Conservation (phyloP, 2,888 invertebrate species). For the Ferrisia virgata region DNA sequence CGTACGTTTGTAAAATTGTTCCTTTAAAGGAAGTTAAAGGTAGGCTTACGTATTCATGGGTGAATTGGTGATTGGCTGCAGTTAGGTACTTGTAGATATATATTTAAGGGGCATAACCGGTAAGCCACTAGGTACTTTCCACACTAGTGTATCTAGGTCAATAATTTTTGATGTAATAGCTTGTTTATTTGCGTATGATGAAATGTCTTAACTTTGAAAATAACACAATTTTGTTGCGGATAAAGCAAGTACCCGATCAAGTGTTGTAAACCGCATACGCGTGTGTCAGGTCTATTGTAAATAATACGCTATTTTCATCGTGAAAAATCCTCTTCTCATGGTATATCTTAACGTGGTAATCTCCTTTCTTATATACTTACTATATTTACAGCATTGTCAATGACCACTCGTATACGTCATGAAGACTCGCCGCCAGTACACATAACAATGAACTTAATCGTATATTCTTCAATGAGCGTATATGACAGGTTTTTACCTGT, state of each 20-base stretch:
- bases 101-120: neutral
- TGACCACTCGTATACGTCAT: too few relatives aligned
- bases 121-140: neutral
- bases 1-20: too few relatives aligned
- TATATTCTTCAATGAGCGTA: slow-evolving; percentile 15
- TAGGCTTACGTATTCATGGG: too few relatives aligned
- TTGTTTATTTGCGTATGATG: slow-evolving; percentile 27
- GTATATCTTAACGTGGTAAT: neutral
- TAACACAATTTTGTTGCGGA: neutral
- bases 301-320: neutral
- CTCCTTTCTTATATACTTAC: neutral
- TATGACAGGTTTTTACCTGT: slow-evolving; percentile 2
- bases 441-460: neutral
- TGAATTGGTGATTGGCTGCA: neutral
- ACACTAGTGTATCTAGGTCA: neutral
- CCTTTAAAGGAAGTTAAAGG: neutral
- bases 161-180: slow-evolving; percentile 27
- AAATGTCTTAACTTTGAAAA: slow-evolving; percentile 16
- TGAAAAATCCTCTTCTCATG: neutral
- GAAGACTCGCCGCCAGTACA: neutral
- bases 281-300: neutral
- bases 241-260: too few relatives aligned
- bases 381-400: neutral
- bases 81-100: neutral
- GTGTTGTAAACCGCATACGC: neutral